phyloP scores from a whole-genome alignment of 2,113 vertebrate species.

The Tringa solitaria region DNA sequence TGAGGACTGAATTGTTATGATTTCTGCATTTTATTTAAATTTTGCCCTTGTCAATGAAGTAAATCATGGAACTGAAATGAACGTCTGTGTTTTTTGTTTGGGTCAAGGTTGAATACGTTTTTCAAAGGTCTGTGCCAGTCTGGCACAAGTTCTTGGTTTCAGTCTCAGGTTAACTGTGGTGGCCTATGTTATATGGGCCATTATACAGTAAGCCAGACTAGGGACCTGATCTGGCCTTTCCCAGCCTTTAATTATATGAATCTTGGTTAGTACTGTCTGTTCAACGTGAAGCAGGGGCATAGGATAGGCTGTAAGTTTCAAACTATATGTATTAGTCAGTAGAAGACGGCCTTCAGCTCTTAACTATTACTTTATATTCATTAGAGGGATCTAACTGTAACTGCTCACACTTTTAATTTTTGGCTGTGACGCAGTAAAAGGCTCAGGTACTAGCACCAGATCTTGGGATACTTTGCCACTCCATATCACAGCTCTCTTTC shows the following conservation, averaged over 20 bases:
- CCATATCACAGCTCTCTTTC: fast-evolving
- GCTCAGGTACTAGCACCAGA: background rate
- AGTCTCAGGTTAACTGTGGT: background rate
- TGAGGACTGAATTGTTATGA: background rate
- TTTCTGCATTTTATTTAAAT: background rate
- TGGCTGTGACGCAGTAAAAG: background rate
- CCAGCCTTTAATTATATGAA: background rate
- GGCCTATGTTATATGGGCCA: fast-evolving
- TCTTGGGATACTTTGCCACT: background rate
- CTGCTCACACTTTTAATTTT: background rate
- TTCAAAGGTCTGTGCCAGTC: background rate
- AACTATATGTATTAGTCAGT: background rate
- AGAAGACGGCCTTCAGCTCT: background rate
- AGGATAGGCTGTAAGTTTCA: background rate
- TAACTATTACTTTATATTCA: background rate
- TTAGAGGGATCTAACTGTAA: background rate
- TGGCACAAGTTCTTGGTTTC: background rate
- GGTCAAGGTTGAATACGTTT: background rate
- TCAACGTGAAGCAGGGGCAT: background rate
- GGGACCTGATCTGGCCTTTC: background rate
- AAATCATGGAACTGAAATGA: background rate
- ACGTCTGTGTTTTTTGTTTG: background rate
- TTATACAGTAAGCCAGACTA: background rate
- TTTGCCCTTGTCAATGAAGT: background rate
- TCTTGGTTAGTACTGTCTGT: background rate